phyloP scores from a whole-genome alignment of 2,113 vertebrate genomes.

The Nycticebus coucang region DNA sequence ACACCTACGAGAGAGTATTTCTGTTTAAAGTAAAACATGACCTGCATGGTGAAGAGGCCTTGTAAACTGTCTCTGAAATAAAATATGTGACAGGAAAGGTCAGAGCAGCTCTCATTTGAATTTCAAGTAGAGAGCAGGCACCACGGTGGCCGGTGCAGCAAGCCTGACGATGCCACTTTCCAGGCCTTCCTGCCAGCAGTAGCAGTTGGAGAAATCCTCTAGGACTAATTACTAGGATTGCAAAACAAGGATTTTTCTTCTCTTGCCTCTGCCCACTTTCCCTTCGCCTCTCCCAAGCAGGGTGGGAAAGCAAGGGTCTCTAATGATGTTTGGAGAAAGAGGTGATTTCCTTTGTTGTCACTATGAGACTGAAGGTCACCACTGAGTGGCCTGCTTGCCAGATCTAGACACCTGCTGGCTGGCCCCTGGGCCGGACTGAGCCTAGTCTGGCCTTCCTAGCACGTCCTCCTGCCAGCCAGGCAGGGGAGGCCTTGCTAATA shows the following conservation, averaged over 20 bases:
- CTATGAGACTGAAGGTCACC: conserved; percentile 76
- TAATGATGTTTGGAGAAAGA: conserved; percentile 80
- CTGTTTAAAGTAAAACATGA: conserved; percentile 93
- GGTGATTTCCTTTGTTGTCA: conserved; percentile 77
- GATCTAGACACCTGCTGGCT: conserved; percentile 70
- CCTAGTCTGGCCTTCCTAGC: conserved; percentile 59
- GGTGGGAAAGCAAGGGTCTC: conserved; percentile 71
- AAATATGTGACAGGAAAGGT: conserved; percentile 91
- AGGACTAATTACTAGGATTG: conserved; percentile 89
- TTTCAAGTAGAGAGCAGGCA: conserved; percentile 87
- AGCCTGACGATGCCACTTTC: conserved; percentile 76
- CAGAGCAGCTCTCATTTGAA: conserved; percentile 87
- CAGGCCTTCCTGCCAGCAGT: conserved; percentile 77
- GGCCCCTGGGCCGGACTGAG: conserved; percentile 61
- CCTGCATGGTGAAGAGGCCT: conserved; percentile 88
- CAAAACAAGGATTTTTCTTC: conserved; percentile 85
- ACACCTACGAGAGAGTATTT: conserved; percentile 89
- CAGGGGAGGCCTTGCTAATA: conserved; percentile 75
- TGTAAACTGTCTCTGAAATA: conserved; percentile 90
- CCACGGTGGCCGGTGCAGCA: conserved; percentile 26
- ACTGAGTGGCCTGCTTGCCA: background rate
- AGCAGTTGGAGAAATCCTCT: conserved; percentile 86
- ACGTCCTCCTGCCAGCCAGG: conserved; percentile 56
- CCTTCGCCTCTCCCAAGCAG: conserved; percentile 63
- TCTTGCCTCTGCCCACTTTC: conserved; percentile 41